Evolutionary conservation across 2,113 vertebrate species (phyloP).

Genomic region (Spilogale gracilis): DNA sequence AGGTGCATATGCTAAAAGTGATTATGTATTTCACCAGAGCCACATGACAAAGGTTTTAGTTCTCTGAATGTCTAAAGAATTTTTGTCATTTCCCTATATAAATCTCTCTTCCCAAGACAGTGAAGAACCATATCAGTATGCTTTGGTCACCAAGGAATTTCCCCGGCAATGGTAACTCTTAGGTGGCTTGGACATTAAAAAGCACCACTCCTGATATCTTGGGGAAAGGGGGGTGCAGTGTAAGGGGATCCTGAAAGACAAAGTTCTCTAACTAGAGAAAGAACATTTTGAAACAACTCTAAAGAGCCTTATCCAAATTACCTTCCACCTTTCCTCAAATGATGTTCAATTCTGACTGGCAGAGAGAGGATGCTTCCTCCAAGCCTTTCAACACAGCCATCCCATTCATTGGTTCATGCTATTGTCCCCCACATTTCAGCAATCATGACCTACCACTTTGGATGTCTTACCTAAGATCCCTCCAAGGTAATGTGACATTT

Average conservation of each 20-base stretch:
- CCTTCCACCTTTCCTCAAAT: not conserved
- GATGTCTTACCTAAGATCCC: not conserved
- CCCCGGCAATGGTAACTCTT: not conserved
- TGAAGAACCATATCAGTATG: not conserved
- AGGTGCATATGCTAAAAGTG: not conserved
- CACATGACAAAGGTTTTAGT: not conserved
- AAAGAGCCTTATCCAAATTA: not conserved
- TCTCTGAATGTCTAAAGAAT: not conserved
- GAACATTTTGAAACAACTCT: not conserved
- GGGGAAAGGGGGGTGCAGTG: not conserved
- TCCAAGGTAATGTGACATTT: not conserved
- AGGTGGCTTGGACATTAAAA: not conserved
- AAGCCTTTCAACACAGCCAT: not conserved
- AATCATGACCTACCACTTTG: not conserved
- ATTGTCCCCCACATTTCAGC: not conserved
- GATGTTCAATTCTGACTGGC: not conserved
- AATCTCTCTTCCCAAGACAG: not conserved
- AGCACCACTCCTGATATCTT: not conserved
- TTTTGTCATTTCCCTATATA: constrained; percentile 3
- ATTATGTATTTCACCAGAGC: not conserved
- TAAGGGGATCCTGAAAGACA: not conserved
- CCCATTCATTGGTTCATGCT: not conserved
- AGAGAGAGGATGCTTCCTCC: not conserved
- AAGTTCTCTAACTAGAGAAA: not conserved
- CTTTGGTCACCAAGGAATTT: not conserved